Evolutionary conservation across 2,888 invertebrate species (phyloP).

Genomic region (Ashinkailepas kermadecensis): DNA sequence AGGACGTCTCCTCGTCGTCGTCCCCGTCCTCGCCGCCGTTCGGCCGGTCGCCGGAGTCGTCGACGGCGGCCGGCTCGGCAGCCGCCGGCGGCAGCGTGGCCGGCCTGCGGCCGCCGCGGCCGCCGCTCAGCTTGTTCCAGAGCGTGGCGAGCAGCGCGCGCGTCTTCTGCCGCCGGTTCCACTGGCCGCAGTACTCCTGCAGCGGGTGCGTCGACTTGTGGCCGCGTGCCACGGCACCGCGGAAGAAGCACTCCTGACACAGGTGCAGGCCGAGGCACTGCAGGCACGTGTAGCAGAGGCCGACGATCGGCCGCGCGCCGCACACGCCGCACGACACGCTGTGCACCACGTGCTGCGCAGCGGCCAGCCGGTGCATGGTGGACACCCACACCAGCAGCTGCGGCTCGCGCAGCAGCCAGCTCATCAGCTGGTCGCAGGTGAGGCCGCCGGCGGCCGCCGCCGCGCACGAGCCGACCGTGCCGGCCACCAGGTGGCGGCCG

Average conservation of each 20-base stretch:
- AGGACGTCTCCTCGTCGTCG: constrained; percentile 39
- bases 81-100: constrained; percentile 31
- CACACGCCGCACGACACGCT: constrained; percentile 55
- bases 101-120: neutral
- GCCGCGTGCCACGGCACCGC: constrained; percentile 51
- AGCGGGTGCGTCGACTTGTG: constrained; percentile 60
- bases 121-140: constrained; percentile 41
- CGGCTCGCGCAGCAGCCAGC: constrained; percentile 60
- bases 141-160: constrained; percentile 44
- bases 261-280: constrained; percentile 58
- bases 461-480: constrained; percentile 59
- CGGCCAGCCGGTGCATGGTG: constrained; percentile 54
- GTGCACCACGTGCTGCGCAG: constrained; percentile 52
- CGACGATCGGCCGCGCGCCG: constrained; percentile 51
- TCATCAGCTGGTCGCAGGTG: constrained; percentile 48
- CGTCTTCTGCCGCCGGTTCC: constrained; percentile 43
- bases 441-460: constrained; percentile 53
- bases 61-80: constrained; percentile 31
- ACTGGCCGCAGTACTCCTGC: constrained; percentile 54
- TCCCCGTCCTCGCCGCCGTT: constrained; percentile 38
- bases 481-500: constrained; percentile 54
- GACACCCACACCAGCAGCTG: constrained; percentile 58
- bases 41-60: constrained; percentile 33
- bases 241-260: constrained; percentile 61
- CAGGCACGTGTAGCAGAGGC: constrained; percentile 56